Conservation (phyloP, 2,113 vertebrate species). For the Chinchilla lanigera region DNA sequence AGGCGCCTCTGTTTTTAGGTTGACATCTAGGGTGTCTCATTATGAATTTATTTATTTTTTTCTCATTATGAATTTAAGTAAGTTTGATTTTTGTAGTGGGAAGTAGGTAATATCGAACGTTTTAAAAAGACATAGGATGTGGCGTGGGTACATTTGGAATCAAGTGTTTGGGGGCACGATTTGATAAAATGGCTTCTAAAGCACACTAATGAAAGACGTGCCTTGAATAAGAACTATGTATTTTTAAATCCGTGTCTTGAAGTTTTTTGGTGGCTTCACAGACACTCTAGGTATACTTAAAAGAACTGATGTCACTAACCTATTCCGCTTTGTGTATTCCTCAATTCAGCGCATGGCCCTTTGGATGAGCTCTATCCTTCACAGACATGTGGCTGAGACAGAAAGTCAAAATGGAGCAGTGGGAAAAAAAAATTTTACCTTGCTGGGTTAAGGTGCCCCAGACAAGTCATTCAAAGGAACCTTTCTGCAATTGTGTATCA, state of each 20-base stretch:
- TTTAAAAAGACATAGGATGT: conserved; percentile 17
- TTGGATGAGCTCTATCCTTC: conserved; percentile 35
- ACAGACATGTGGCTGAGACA: conserved; percentile 37
- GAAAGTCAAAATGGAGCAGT: not conserved
- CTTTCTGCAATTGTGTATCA: conserved; percentile 9
- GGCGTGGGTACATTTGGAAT: not conserved
- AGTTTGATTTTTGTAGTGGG: not conserved
- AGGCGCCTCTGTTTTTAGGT: conserved; percentile 20
- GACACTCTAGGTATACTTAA: conserved; percentile 16
- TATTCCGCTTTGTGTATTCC: conserved; percentile 8
- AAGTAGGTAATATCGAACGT: conserved; percentile 4
- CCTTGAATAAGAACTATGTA: not conserved
- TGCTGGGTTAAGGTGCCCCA: conserved; percentile 20
- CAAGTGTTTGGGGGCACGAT: conserved; percentile 44
- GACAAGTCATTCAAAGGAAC: conserved; percentile 39
- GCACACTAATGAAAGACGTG: not conserved
- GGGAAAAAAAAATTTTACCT: conserved; percentile 42
- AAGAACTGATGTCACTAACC: not conserved
- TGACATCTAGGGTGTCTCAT: conserved; percentile 32
- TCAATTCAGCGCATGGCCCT: conserved; percentile 31
- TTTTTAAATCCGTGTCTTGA: not conserved
- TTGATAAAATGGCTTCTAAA: conserved; percentile 73
- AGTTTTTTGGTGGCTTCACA: not conserved
- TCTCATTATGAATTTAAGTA: conserved; percentile 18
- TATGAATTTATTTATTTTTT: not conserved